A percentile compares a stretch with the other conserved stretches of the same genome.
Conservation (phyloP, 2,797 vertebrate species). For the Setipinna tenuifilis region DNA sequence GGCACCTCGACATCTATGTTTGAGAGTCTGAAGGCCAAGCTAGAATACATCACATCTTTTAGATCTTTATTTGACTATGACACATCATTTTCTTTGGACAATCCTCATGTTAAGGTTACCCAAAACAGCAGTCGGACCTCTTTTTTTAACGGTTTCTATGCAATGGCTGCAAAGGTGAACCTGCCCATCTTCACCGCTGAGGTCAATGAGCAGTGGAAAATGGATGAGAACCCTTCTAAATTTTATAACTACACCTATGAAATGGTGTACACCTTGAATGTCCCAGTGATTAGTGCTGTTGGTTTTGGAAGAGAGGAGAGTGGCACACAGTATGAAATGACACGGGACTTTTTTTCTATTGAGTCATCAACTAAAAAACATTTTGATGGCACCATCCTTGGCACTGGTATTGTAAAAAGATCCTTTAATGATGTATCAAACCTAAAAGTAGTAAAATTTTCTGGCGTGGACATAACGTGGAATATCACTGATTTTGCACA, state of each 20-base stretch:
- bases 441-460: constrained; percentile 23
- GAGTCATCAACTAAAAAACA: constrained; percentile 76
- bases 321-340: constrained; percentile 78
- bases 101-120: constrained; percentile 74
- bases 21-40: constrained; percentile 82
- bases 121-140: constrained; percentile 84
- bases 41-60: constrained; percentile 87
- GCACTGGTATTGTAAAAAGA: constrained; percentile 49
- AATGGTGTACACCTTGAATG: constrained; percentile 76
- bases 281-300: constrained; percentile 67
- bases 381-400: constrained; percentile 75
- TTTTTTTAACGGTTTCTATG: no score
- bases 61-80: no score
- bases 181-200: constrained; percentile 75
- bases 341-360: constrained; percentile 68
- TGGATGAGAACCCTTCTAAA: constrained; percentile 77
- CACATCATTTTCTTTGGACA: constrained; percentile 81
- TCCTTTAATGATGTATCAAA: no score
- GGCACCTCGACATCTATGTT: constrained; percentile 82
- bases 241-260: constrained; percentile 75
- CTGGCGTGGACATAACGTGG: constrained; percentile 77
- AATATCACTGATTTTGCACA: constrained; percentile 75
- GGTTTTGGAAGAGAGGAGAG: constrained; percentile 75
- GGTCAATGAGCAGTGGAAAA: constrained; percentile 82
- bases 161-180: constrained; percentile 66